Base-by-base conservation (phyloP, 2,113 vertebrate genomes). In the Clarias batrachus region DNA sequence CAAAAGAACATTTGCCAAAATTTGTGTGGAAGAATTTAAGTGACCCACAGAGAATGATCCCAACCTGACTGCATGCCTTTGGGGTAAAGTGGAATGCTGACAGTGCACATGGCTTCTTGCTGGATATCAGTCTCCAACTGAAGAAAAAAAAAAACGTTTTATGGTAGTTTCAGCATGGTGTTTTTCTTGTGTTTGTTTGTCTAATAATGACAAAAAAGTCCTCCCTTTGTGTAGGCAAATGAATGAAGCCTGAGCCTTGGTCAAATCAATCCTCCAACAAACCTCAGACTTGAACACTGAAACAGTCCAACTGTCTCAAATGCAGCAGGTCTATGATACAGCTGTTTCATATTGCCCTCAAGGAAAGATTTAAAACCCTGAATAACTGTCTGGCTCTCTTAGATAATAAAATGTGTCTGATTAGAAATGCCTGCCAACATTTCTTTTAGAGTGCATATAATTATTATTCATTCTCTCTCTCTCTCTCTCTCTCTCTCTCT, bases 401-500 rank as follows among this genome's bases (percentile, higher is more conserved):
- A 63, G 30, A 30, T 13, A 19, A 30, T 59, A 16, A 68, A 79
- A 81, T 52, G 65, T 21, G 30, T 57, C 57, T 86, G 77, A 86
- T 86, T 78, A 79, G 54, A 86, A 86, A 81, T 62, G 33, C 33
- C 56, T 86, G 85, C 65, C 30, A 79, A 74, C 30, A 68, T 68
- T 30, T 30, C 6, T 66, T n/a, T 66, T 66, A 66, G 63, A 66
- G n/a, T 66, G 63, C 63, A 66, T 13, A 66, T 27, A 66, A 59
- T 59, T 59, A 59, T 59, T 16, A 59, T 59, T 48, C 48, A 8
- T 8, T 8, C 48, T 48, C 48, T 48, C 48, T 48, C 48, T 48
- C 48, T 48, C 48, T 59, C 17, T 19, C 14, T 59, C 48, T 48
- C 48, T 48, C 41, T 48, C 41, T 48, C 37, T 41, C 41, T 41